phyloP scores from a whole-genome alignment of 2,113 vertebrate species.

The Salminus brasiliensis region DNA sequence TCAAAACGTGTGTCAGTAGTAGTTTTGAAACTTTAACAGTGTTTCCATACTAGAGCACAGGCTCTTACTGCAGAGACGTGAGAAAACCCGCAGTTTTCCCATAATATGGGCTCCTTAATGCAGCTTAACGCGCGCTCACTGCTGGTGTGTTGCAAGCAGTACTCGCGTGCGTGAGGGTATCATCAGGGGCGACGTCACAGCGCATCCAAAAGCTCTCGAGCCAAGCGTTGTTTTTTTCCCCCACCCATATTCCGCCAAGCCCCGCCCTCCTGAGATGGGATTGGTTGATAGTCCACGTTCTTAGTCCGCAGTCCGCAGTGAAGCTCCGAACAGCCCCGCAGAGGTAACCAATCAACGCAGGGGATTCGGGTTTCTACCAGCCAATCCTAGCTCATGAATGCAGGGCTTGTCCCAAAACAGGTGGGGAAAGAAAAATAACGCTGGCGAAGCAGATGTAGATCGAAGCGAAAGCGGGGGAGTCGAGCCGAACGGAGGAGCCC shows the following conservation, averaged over 20 bases:
- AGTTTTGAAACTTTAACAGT: too few relatives aligned
- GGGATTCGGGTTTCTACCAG: background rate
- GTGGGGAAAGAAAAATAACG: background rate
- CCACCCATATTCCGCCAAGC: too few relatives aligned
- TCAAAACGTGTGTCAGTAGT: too few relatives aligned
- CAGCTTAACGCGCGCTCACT: background rate
- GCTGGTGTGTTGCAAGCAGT: too few relatives aligned
- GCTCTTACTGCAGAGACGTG: background rate
- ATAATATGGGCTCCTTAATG: background rate
- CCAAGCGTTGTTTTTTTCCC: too few relatives aligned
- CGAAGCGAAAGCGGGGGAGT: conserved; percentile 52
- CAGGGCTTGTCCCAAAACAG: background rate
- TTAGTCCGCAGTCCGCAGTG: too few relatives aligned
- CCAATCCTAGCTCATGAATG: background rate
- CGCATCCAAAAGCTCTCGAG: conserved; percentile 24
- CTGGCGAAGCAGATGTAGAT: conserved; percentile 60
- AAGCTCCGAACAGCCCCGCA: too few relatives aligned
- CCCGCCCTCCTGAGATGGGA: too few relatives aligned
- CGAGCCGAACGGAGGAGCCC: conserved; percentile 38
- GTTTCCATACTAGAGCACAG: too few relatives aligned
- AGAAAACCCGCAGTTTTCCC: background rate
- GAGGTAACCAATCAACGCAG: background rate
- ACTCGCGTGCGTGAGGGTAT: conserved; percentile 43
- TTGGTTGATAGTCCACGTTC: too few relatives aligned
- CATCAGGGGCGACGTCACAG: conserved; percentile 27